phyloP scores from a whole-genome alignment of 2,888 invertebrate species.

The Acrocera orbiculus region DNA sequence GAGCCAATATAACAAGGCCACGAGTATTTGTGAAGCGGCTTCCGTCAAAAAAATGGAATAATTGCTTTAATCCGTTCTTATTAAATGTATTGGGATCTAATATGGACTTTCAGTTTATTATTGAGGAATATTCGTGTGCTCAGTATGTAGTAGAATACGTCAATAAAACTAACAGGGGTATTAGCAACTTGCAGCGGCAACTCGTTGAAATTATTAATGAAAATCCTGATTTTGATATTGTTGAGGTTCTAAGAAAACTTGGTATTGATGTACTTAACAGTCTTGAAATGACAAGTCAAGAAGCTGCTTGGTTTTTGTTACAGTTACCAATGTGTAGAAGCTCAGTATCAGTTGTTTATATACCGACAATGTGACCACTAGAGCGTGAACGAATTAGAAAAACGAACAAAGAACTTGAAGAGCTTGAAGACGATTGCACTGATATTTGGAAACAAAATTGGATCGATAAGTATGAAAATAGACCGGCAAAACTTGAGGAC shows the following conservation, averaged over 20 bases:
- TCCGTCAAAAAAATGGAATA: slow-evolving; percentile 28
- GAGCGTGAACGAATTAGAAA: not conserved
- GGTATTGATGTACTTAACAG: not conserved
- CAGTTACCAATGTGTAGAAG: not conserved
- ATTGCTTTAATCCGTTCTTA: slow-evolving; percentile 26
- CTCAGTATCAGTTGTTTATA: not conserved
- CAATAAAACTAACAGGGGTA: no score
- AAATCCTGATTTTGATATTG: not conserved
- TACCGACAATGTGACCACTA: not conserved
- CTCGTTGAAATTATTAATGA: slow-evolving; percentile 4
- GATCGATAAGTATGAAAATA: not conserved
- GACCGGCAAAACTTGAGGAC: not conserved
- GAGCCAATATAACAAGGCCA: no score
- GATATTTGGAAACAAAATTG: slow-evolving; percentile 2
- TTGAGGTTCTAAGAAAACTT: not conserved
- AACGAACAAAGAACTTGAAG: not conserved
- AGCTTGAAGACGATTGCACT: no score
- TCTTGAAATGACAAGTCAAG: slow-evolving; percentile 1
- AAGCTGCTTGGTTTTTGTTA: slow-evolving; percentile 3
- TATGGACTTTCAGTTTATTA: slow-evolving; percentile 25
- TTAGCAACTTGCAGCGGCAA: slow-evolving; percentile 7
- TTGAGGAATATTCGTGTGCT: slow-evolving; percentile 28
- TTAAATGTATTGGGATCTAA: slow-evolving; percentile 20
- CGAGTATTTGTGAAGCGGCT: no score
- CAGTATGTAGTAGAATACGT: slow-evolving; percentile 27